Conservation (phyloP, 1,140 invertebrate species). For the Neodiprion pinetum region DNA sequence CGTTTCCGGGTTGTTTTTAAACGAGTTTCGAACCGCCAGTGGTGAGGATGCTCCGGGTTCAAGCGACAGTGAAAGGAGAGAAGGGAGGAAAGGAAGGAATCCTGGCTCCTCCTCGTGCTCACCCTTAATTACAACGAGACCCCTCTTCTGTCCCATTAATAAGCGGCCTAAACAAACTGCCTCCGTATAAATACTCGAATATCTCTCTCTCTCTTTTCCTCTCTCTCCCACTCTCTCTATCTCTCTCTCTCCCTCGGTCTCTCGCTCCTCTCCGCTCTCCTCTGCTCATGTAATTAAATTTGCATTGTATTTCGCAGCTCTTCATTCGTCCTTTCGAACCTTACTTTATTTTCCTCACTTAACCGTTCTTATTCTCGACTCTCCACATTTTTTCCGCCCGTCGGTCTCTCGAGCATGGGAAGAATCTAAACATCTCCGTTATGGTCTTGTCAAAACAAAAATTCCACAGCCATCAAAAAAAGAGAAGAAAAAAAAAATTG, state of each 20-base stretch:
- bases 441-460: no score
- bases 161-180: constrained; percentile 52
- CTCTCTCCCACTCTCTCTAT: constrained; percentile 27
- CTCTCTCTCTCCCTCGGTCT: constrained; percentile 20
- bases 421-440: no score
- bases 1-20: no score
- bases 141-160: constrained; percentile 50
- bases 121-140: constrained; percentile 51
- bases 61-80: no score
- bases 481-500: no score
- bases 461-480: no score
- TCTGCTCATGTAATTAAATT: constrained; percentile 56
- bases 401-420: no score
- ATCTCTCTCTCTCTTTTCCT: constrained; percentile 33
- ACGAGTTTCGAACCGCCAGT: no score
- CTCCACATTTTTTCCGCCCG: no score
- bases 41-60: no score
- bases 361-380: no score
- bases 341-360: no score
- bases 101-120: constrained; percentile 21
- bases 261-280: constrained; percentile 18
- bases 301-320: constrained; percentile 44
- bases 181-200: constrained; percentile 54
- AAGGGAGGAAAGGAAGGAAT: constrained; percentile 33
- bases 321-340: constrained; percentile 55